These are phyloP conservation scores for Columba guinea DNA, from an alignment of 2,797 vertebrate genomes.

Conservation along the genomic window DNA sequence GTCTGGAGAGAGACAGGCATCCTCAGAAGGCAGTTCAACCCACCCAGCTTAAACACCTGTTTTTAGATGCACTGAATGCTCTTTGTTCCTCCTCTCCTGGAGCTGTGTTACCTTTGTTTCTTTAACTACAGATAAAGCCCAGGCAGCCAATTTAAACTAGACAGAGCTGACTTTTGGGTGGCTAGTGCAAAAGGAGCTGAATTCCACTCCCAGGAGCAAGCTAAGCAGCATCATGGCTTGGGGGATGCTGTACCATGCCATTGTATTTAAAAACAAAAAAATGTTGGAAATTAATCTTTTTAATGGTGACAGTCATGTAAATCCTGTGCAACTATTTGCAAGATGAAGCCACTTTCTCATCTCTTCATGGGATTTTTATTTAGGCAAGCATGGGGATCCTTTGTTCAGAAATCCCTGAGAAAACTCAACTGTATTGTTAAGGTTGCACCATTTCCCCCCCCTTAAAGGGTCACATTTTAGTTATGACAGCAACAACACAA, in stretches of 20 bases:
- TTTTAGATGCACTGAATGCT: neutral
- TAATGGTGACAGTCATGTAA: neutral
- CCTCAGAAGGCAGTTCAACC: neutral
- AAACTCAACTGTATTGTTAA: neutral
- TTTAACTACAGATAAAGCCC: neutral
- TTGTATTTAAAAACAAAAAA: neutral
- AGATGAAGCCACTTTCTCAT: neutral
- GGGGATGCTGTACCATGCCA: neutral
- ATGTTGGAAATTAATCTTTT: neutral
- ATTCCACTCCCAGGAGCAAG: neutral
- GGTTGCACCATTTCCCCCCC: neutral
- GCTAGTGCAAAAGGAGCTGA: neutral
- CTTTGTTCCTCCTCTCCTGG: neutral
- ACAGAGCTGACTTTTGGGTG: neutral
- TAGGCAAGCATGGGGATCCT: neutral
- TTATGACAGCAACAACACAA: neutral
- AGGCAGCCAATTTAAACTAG: neutral
- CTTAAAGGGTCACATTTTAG: neutral
- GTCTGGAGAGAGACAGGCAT: neutral
- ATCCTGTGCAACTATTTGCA: neutral
- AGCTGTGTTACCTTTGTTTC: neutral
- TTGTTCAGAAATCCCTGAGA: neutral
- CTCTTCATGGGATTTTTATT: neutral
- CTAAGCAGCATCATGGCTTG: neutral
- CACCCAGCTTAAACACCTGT: neutral